Base-by-base conservation (phyloP, 2,888 invertebrate genomes). In the Embidobia sp. region DNA sequence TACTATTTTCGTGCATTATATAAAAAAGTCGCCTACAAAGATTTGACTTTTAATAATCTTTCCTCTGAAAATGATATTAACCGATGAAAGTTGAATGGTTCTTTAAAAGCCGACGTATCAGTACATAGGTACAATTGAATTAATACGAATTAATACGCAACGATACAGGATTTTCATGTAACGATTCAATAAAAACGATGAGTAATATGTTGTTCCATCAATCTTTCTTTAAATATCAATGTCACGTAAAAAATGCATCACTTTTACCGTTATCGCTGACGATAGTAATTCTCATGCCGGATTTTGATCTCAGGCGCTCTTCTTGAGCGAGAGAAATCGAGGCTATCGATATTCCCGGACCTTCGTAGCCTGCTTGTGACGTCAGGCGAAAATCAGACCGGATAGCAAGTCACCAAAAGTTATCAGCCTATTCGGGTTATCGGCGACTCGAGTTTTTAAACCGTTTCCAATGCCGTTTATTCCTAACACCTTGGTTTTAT, bases 311-410 rank as follows among this genome's bases (percentile, higher is more conserved):
- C 49, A 63, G 42, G 29, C 67, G 16, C 48, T 53, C 67, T 42
- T 61, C 67, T 61, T 18, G 53, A 37, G 37, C 42, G 67, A 63
- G 67, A 75, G 75, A 75, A 75, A 75, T 75, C 75, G 67, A 69
- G 75, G 75, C 67, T 61, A 75, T 75, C 75, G 61, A 67, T 75
- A 75, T 75, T 75, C 51, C 67, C 67, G 75, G 67, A 75, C 67
- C 75, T 75, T 69, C 63, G 67, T 55, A 75, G 61, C 67, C 61
- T 61, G 61, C 63, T 61, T 69, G 63, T 75, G 67, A 63, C 55
- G 61, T 67, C 74, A 53, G 55, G 49, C 75, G 63, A 69, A 69
- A 75, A 75, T 67, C 74, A 53, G 74, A 75, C 61, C 67, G 55
- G 53, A 75, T 55, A 67, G 59, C 61, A 40, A 61, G 61, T 75